Evolutionary conservation across 2,797 vertebrate species (phyloP).

Genomic region (Neopelma chrysocephalum): DNA sequence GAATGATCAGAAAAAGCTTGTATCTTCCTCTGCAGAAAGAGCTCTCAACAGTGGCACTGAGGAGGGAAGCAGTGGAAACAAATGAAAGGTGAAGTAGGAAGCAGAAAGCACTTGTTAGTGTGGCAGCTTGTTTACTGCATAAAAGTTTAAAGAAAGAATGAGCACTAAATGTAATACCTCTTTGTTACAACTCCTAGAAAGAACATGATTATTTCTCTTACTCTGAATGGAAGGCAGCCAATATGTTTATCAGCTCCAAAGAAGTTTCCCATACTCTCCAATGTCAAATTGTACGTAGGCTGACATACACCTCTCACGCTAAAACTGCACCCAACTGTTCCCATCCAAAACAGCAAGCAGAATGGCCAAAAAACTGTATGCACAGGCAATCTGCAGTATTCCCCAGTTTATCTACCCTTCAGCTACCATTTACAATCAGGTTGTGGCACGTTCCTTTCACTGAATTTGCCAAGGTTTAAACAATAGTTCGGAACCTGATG

Average conservation of each 20-base stretch:
- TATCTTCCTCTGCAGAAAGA: not conserved
- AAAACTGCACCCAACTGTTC: fast-evolving
- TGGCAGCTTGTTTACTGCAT: not conserved
- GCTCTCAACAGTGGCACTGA: not conserved
- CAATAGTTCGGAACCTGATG: not conserved
- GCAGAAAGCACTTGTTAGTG: not conserved
- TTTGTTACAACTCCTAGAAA: not conserved
- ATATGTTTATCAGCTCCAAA: not conserved
- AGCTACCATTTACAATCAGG: not conserved
- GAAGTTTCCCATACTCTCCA: not conserved
- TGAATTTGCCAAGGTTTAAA: not conserved
- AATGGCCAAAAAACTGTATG: not conserved
- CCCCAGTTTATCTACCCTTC: not conserved
- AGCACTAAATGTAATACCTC: not conserved
- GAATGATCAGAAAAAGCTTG: not conserved
- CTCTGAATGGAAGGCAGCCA: not conserved
- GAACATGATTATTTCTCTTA: not conserved
- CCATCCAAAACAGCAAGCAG: not conserved
- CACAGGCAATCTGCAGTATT: not conserved
- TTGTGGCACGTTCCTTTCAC: not conserved
- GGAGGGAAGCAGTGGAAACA: not conserved
- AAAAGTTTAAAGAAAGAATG: not conserved
- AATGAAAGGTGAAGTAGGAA: not conserved
- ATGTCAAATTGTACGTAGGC: not conserved
- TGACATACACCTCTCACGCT: not conserved